These are phyloP conservation scores for Lapara coniferarum DNA, from an alignment of 2,888 invertebrate genomes.

Conservation along the genomic window DNA sequence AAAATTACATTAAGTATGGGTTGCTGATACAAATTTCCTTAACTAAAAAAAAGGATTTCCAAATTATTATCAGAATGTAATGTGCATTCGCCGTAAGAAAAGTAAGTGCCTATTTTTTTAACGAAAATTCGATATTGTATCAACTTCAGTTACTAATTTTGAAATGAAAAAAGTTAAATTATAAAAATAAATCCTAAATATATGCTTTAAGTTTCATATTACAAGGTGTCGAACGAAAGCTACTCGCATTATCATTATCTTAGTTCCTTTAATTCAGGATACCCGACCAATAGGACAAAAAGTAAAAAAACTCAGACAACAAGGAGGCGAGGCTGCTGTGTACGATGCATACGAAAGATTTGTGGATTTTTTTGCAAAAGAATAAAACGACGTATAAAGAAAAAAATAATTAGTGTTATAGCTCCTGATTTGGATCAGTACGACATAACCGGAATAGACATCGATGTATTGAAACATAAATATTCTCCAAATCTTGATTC, in stretches of 20 bases:
- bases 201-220: background rate
- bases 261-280: conserved; percentile 37
- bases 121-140: background rate
- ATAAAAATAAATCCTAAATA: background rate
- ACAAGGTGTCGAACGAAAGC: background rate
- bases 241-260: background rate
- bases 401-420: conserved; percentile 43
- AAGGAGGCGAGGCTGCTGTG: conserved; percentile 36
- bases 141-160: too few species aligned
- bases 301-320: conserved; percentile 32
- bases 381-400: conserved; percentile 45
- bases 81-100: conserved; percentile 39
- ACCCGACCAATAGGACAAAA: conserved; percentile 29
- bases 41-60: background rate
- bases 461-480: conserved; percentile 44
- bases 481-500: conserved; percentile 30
- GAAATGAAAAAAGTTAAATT: too few species aligned
- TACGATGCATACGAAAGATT: conserved; percentile 40
- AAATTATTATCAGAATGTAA: conserved; percentile 27
- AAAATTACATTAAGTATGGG: too few species aligned
- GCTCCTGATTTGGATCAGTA: conserved; percentile 43
- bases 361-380: conserved; percentile 42
- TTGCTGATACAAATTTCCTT: too few species aligned
- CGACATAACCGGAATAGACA: conserved; percentile 44
- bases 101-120: conserved; percentile 38